Evolutionary conservation across 2,888 invertebrate genomes (phyloP).

Genomic region (Amitus sp.): DNA sequence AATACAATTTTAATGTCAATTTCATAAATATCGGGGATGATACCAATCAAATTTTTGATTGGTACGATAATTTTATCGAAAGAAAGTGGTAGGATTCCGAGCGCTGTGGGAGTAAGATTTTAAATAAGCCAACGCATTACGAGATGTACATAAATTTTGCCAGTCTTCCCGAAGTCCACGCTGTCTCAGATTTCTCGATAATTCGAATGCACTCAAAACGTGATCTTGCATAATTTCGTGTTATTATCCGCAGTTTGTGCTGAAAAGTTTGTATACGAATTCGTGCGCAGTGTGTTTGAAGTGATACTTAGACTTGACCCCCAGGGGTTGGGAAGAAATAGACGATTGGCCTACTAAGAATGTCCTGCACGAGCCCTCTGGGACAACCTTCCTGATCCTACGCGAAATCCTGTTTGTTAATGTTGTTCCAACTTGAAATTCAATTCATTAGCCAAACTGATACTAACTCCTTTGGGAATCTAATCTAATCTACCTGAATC

Average conservation of each 20-base stretch:
- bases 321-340: neutral
- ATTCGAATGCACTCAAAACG: neutral
- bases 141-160: slow-evolving; percentile 1
- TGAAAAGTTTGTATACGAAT: neutral
- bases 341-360: neutral
- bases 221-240: neutral
- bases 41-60: neutral
- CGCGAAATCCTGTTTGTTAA: too few relatives aligned
- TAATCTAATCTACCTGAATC: too few relatives aligned
- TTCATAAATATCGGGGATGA: neutral
- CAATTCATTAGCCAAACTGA: neutral
- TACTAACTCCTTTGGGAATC: neutral
- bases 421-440: too few relatives aligned
- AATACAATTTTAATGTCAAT: too few relatives aligned
- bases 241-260: neutral
- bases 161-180: neutral
- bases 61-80: too few relatives aligned
- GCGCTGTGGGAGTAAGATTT: too few relatives aligned
- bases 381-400: too few relatives aligned
- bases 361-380: too few relatives aligned
- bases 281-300: neutral
- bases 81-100: too few relatives aligned
- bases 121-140: neutral
- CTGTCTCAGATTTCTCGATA: neutral
- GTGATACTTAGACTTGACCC: neutral